Evolutionary conservation across 2,113 vertebrate genomes (phyloP).

Genomic region (Sorex araneus): DNA sequence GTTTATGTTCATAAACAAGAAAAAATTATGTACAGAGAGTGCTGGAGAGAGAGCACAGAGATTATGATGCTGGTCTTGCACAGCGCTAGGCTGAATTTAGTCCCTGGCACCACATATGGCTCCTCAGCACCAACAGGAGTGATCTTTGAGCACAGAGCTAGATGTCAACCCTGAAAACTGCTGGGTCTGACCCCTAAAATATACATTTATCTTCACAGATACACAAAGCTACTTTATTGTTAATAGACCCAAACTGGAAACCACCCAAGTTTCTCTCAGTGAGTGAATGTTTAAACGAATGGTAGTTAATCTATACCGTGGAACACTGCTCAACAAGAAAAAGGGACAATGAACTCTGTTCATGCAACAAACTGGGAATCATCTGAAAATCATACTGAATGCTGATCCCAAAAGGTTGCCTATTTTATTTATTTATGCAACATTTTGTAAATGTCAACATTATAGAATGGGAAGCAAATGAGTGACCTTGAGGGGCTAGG

Average conservation of each 20-base stretch:
- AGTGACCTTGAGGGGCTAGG: background rate
- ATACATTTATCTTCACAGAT: background rate
- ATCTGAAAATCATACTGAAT: slow-evolving; percentile 5
- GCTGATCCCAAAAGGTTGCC: background rate
- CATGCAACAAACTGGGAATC: background rate
- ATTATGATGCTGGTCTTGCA: too few relatives aligned
- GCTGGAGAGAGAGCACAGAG: too few relatives aligned
- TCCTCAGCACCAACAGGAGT: too few relatives aligned
- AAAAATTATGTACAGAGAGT: too few relatives aligned
- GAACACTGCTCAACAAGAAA: background rate
- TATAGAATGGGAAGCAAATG: background rate
- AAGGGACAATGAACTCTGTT: background rate
- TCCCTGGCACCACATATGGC: too few relatives aligned
- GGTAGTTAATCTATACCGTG: background rate
- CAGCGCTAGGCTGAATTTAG: too few relatives aligned
- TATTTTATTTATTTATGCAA: background rate
- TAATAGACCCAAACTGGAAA: background rate
- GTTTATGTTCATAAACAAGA: background rate
- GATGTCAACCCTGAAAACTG: too few relatives aligned
- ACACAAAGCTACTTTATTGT: slow-evolving; percentile 22
- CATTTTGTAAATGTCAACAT: background rate
- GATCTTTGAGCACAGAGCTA: too few relatives aligned
- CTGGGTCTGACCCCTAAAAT: too few relatives aligned
- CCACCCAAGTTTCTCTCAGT: background rate
- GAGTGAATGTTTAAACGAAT: background rate